A percentile compares a stretch with the other conserved stretches of the same genome.
phyloP scores from a whole-genome alignment of 2,888 invertebrate genomes.

The Iselma pallidipennis region DNA sequence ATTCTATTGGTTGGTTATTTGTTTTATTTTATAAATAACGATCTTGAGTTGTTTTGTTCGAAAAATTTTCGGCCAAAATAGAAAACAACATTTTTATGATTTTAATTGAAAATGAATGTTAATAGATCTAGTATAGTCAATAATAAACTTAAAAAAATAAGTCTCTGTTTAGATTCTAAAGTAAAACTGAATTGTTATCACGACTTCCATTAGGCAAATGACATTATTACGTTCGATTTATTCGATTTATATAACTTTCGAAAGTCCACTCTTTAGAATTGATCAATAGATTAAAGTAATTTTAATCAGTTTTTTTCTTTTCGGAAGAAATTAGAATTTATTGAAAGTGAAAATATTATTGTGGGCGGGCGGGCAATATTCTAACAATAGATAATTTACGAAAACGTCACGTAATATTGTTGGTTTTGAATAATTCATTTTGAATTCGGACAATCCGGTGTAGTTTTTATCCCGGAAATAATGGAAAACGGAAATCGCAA shows the following conservation, averaged over 20 bases:
- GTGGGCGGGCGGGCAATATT: neutral
- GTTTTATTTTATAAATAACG: too few relatives aligned
- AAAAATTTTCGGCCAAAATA: too few relatives aligned
- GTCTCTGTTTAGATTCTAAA: neutral
- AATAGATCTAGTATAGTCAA: too few relatives aligned
- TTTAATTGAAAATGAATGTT: too few relatives aligned
- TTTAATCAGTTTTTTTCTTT: neutral
- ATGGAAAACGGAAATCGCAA: neutral
- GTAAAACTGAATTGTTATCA: neutral
- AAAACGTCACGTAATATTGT: neutral
- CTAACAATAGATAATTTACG: neutral
- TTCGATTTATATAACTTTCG: constrained; percentile 2
- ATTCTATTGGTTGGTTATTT: too few relatives aligned
- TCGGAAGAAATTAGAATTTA: neutral
- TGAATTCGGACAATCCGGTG: neutral
- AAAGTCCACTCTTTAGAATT: neutral
- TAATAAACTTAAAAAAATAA: neutral
- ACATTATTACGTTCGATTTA: too few relatives aligned
- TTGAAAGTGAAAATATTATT: neutral
- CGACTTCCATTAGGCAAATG: neutral
- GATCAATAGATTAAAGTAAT: neutral
- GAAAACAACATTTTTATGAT: too few relatives aligned
- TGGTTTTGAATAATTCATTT: neutral
- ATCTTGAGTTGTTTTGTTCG: too few relatives aligned
- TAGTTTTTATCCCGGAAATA: neutral